Evolutionary conservation across 92 coral and sea anemone genomes (phyloP).

Genomic region (Meandrina meandrites): DNA sequence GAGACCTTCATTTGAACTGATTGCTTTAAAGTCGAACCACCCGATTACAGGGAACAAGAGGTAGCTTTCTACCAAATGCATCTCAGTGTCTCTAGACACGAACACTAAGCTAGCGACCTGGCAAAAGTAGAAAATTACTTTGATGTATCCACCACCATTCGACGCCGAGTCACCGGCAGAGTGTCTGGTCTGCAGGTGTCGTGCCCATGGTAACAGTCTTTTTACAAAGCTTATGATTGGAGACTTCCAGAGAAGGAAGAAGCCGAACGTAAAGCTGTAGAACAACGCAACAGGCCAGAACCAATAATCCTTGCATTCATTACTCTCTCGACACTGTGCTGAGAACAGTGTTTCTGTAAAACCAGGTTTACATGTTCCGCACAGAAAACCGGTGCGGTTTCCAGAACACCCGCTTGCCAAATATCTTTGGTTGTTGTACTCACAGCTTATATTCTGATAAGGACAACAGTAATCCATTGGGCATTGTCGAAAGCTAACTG

Average conservation of each 20-base stretch:
- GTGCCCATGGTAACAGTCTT: neutral
- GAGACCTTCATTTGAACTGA: constrained; percentile 7
- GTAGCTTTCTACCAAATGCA: neutral
- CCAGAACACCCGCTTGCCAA: constrained; percentile 17
- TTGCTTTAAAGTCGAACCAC: constrained; percentile 34
- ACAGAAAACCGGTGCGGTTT: constrained; percentile 44
- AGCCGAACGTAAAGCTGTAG: constrained; percentile 35
- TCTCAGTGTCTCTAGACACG: neutral
- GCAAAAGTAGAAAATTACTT: constrained; percentile 25
- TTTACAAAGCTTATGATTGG: neutral
- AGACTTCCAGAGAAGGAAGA: constrained; percentile 35
- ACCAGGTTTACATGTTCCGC: constrained; percentile 40
- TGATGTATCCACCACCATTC: constrained; percentile 19
- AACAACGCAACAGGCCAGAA: constrained; percentile 46
- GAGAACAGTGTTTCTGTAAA: constrained; percentile 50
- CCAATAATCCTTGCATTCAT: constrained; percentile 48
- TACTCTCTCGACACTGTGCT: constrained; percentile 39
- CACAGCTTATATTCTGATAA: constrained; percentile 15
- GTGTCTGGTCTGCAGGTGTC: neutral
- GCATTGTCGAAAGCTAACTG: constrained; percentile 27
- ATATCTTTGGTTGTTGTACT: constrained; percentile 21
- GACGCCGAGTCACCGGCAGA: neutral
- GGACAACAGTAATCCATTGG: constrained; percentile 51
- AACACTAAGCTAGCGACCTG: constrained; percentile 17
- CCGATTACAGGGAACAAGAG: constrained; percentile 21